These are phyloP conservation scores for Dufourea novaeangliae DNA, from an alignment of 1,140 invertebrate genomes.

Conservation along the genomic window DNA sequence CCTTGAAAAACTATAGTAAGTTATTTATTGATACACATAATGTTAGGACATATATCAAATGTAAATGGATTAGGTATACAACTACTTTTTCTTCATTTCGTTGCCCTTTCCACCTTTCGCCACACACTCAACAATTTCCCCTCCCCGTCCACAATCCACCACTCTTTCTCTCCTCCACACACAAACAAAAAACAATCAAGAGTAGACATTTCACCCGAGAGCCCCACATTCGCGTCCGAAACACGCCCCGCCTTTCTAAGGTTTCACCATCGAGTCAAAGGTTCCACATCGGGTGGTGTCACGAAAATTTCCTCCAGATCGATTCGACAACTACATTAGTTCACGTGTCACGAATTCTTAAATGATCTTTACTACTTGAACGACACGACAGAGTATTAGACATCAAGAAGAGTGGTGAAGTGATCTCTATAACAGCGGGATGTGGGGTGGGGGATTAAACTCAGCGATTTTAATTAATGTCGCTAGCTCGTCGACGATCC, in stretches of 20 bases:
- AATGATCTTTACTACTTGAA: not conserved
- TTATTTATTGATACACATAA: too few species aligned
- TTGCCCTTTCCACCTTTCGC: too few species aligned
- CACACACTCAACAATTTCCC: too few species aligned
- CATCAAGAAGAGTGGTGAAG: not conserved
- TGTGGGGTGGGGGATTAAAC: constrained; percentile 1
- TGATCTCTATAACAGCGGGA: not conserved
- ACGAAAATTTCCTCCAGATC: not conserved
- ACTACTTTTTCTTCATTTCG: too few species aligned
- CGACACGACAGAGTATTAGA: not conserved
- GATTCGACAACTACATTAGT: not conserved
- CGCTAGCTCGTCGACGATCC: constrained; percentile 39
- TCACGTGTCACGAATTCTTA: constrained; percentile 8
- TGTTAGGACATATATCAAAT: too few species aligned
- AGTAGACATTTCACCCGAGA: not conserved
- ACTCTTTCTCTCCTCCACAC: too few species aligned
- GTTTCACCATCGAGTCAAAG: not conserved
- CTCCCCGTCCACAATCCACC: not conserved
- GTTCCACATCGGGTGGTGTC: not conserved
- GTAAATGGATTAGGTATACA: too few species aligned
- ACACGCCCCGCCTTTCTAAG: not conserved
- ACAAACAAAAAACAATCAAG: not conserved
- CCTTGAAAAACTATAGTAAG: too few species aligned
- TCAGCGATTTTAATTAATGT: constrained; percentile 50
- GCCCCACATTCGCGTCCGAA: not conserved